Evolutionary conservation across 2,797 vertebrate species (phyloP).

Genomic region (Carduelis carduelis): DNA sequence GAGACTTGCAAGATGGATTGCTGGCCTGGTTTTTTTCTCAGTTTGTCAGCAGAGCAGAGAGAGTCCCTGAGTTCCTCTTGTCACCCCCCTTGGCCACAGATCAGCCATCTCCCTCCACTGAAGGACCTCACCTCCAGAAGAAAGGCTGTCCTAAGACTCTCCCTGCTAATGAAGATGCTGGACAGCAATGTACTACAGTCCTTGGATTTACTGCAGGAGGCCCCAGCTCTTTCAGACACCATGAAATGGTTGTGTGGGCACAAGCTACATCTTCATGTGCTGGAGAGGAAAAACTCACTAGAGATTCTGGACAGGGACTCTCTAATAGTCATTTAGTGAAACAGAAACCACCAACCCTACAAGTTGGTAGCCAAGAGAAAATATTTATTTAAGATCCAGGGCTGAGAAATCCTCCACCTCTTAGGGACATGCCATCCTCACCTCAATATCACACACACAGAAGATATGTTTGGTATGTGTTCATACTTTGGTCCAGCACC

Average conservation of each 20-base stretch:
- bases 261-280: background rate
- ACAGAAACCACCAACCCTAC: background rate
- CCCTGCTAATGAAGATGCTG: background rate
- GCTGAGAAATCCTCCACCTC: background rate
- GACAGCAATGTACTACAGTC: background rate
- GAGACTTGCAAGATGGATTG: background rate
- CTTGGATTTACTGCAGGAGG: background rate
- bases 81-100: rapidly evolving
- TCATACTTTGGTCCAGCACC: background rate
- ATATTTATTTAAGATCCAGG: background rate
- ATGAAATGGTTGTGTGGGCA: background rate
- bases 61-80: background rate
- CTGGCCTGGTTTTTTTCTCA: background rate
- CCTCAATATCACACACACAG: background rate
- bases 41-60: background rate
- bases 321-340: background rate
- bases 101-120: background rate
- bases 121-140: background rate
- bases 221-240: background rate
- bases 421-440: background rate
- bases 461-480: background rate
- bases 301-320: background rate
- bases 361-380: background rate
- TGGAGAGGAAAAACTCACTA: background rate
- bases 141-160: background rate